Evolutionary conservation across 2,113 vertebrate genomes (phyloP), one percentile per base, ranked within the genome.

Genomic region (Serilophus lunatus): DNA sequence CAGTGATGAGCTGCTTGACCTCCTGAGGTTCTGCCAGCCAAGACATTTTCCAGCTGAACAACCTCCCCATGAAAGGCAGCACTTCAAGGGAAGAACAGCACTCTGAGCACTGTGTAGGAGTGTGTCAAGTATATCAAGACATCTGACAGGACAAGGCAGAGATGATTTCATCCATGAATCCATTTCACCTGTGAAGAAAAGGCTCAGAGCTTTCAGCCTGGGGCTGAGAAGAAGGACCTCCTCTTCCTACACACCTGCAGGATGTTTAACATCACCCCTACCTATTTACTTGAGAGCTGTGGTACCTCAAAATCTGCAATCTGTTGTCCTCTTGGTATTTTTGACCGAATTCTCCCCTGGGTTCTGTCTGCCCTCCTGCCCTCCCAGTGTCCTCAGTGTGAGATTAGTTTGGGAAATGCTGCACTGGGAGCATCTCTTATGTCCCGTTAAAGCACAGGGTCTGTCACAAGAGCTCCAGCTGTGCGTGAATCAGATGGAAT

Each of bases 361-460:
- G 7, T 22, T 72, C 17, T 33, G 15, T 10, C 10, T 82, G 57
- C 23, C 17, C 49, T 78, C 33, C 65, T 72, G 33, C 53, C 70
- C 51, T 49, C 47, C 15, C 18, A 18, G 53, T 3, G 5, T 5
- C 10, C 36, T 72, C 0, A 0, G 18, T 65, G 40, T 16, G 17
- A 51, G 78, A 36, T 51, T 35, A 28, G 29, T 12, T 42, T 10
- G 18, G 17, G 66, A 79, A 36, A 17, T n/a, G 24, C 13, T 40
- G 31, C 35, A 12, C 53, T 76, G 70, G 51, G 40, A 53, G 4
- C 6, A n/a, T 18, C 29, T 23, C 61, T 38, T 2, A 2, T 7
- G 29, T 18, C 38, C 25, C 33, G 63, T 56, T 57, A 15, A 47
- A 90, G 42, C 23, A 3, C 1, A 56, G 49, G 35, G 8, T 13